phyloP scores from a whole-genome alignment of 2,797 vertebrate genomes.

The Poeciliopsis turneri region DNA sequence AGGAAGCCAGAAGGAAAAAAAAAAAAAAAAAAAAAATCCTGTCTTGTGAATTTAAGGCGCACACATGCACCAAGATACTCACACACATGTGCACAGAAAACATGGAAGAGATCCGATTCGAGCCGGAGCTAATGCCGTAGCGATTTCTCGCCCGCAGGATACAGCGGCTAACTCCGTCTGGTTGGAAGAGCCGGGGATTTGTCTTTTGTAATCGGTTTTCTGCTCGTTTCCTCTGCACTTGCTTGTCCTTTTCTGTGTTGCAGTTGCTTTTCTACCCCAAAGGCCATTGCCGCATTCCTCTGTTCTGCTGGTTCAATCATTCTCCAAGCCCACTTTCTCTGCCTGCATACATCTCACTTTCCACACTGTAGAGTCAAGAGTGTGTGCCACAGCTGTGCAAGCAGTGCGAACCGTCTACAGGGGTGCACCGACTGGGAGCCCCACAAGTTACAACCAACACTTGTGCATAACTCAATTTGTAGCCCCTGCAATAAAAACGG shows the following conservation, averaged over 20 bases:
- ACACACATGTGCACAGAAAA: constrained; percentile 25
- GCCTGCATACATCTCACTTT: constrained; percentile 25
- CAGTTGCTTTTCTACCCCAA: constrained; percentile 55
- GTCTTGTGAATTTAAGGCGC: constrained; percentile 49
- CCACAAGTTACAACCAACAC: constrained; percentile 33
- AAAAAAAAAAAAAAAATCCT: constrained; percentile 45
- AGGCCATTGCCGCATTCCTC: constrained; percentile 58
- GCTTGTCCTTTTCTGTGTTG: constrained; percentile 46
- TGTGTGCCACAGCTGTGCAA: constrained; percentile 63
- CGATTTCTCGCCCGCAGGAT: constrained; percentile 57
- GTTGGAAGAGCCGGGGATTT: constrained; percentile 55
- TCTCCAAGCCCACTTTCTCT: constrained; percentile 5
- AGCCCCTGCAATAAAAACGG: background rate
- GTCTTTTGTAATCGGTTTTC: constrained; percentile 68
- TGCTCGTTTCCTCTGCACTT: constrained; percentile 47
- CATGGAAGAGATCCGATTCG: constrained; percentile 50
- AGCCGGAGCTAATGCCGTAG: constrained; percentile 44
- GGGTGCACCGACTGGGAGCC: constrained; percentile 44
- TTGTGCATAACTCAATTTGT: constrained; percentile 18
- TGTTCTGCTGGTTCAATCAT: constrained; percentile 39
- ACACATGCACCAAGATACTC: constrained; percentile 34
- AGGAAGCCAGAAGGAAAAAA: constrained; percentile 25
- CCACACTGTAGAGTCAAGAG: constrained; percentile 30
- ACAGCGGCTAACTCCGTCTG: constrained; percentile 50
- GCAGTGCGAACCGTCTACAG: constrained; percentile 55